phyloP scores from a whole-genome alignment of 2,888 invertebrate species.

The Phragmatobia fuliginosa region DNA sequence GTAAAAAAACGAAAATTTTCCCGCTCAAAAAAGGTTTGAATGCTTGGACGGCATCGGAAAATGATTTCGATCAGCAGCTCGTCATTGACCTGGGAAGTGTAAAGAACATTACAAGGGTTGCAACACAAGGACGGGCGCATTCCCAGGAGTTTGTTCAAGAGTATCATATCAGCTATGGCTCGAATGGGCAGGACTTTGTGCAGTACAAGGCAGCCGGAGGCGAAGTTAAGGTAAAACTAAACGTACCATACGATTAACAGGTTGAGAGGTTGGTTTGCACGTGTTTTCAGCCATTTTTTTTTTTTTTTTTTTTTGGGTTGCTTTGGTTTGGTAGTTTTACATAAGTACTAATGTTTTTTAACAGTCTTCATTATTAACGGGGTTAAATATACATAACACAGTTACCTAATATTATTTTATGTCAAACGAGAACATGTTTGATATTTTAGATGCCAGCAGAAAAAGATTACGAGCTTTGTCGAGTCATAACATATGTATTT shows the following conservation, averaged over 20 bases:
- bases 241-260: slow-evolving; percentile 35
- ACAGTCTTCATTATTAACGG: not conserved
- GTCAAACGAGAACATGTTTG: too few species aligned
- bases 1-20: slow-evolving; percentile 51
- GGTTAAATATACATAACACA: not conserved
- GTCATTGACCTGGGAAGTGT: slow-evolving; percentile 95
- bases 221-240: slow-evolving; percentile 92
- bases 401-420: not conserved
- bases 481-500: too few species aligned
- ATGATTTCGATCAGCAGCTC: slow-evolving; percentile 97
- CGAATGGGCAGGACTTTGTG: slow-evolving; percentile 95
- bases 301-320: slow-evolving; percentile 28
- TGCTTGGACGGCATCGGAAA: slow-evolving; percentile 96
- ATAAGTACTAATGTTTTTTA: not conserved
- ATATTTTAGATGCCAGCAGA: too few species aligned
- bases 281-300: slow-evolving; percentile 21
- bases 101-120: slow-evolving; percentile 95
- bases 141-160: slow-evolving; percentile 97
- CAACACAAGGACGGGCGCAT: slow-evolving; percentile 96
- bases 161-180: slow-evolving; percentile 97
- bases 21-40: slow-evolving; percentile 89
- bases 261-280: slow-evolving; percentile 48
- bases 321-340: slow-evolving; percentile 26
- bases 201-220: slow-evolving; percentile 96
- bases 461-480: too few species aligned